Base-by-base conservation (phyloP, 2,797 vertebrate genomes). In the Botia almorhae region DNA sequence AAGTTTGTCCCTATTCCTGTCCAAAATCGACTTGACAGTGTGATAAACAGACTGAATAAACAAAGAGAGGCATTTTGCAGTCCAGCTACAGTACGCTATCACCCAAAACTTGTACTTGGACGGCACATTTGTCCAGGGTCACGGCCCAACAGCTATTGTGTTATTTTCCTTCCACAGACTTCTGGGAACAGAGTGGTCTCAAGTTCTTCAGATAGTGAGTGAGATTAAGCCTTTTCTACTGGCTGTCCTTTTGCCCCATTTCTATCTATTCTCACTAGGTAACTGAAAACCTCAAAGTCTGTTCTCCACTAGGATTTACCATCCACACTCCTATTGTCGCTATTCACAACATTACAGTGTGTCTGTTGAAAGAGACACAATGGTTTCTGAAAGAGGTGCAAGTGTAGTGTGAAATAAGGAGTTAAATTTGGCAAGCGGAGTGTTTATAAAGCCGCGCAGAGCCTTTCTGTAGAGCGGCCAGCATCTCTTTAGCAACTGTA, bases 401-500 rank as follows among this genome's bases (percentile, higher is more conserved):
- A 91, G 83, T 82, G 79, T 82, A 92, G 89, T 87, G 69, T 1
- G 21, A 70, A 81, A 89, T 64, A 84, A 88, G 85, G 86, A 84
- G 85, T 78, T 87, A 82, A 82, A 86, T 84, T 85, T 88, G 88
- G 83, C 82, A 80, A n/a, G 65, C 83, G 65, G 74, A 81, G 80
- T 78, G 82, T 84, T 81, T 69, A 1, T 26, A 84, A 77, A 80
- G 68, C 65, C 61, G 83, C 76, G 69, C 85, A 80, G 80, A 86
- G 74, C 81, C 82, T 74, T 65, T 70, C 23, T 11, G 80, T 75
- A 84, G 87, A 78, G 84, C 76, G 6, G 26, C 26, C 16, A 39
- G 63, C 33, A 39, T 87, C 81, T 26, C 58, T 83, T 87, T 50
- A 77, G 91, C 90, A 92, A 90, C 88, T 88, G 89, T 85, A 84